Percentiles rank a stretch among this genome's conserved stretches.
Conservation (phyloP, 2,113 vertebrate genomes). For the Thunnus maccoyii region DNA sequence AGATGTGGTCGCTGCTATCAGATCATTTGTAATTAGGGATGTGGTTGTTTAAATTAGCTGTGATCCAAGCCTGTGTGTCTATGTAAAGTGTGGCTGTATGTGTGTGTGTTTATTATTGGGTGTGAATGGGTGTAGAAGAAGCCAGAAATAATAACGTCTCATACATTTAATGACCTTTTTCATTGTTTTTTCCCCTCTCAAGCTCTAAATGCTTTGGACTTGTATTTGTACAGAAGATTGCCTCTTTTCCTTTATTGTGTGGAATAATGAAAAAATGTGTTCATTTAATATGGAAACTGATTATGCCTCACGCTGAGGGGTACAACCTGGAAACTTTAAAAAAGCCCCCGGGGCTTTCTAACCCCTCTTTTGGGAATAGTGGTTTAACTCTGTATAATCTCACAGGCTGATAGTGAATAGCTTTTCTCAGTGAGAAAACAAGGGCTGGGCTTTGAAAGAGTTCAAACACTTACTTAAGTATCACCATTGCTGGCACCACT, state of each 20-base stretch:
- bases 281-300: neutral
- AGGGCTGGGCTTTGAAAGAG: neutral
- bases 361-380: conserved; percentile 13
- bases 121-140: neutral
- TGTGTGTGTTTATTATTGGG: conserved; percentile 29
- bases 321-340: neutral
- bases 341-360: neutral
- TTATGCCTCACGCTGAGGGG: neutral
- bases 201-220: neutral
- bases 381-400: conserved; percentile 8
- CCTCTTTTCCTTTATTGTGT: neutral
- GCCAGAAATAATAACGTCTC: neutral
- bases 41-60: conserved; percentile 25
- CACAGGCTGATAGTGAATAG: conserved; percentile 9
- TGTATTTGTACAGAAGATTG: neutral
- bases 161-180: conserved; percentile 21
- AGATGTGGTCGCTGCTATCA: conserved; percentile 17
- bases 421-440: conserved; percentile 17
- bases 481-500: neutral
- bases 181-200: neutral
- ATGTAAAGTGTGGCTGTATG: neutral
- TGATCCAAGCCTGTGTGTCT: conserved; percentile 8
- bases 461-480: neutral
- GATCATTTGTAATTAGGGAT: conserved; percentile 33
- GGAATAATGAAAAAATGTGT: neutral